Evolutionary conservation across 2,888 invertebrate species (phyloP).

Genomic region (Toxonevra muliebris): DNA sequence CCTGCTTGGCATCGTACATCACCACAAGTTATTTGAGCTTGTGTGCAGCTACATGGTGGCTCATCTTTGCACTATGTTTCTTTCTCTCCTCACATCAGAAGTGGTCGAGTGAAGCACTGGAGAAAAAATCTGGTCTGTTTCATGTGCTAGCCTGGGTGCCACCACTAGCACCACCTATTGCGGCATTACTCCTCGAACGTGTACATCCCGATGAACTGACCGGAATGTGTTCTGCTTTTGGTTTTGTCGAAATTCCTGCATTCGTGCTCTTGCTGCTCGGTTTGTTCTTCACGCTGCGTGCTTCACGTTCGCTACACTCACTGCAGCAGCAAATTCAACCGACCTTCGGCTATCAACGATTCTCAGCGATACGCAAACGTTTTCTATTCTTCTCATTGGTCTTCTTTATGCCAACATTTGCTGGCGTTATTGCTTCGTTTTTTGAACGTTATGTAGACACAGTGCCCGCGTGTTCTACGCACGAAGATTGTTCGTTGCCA

Average conservation of each 20-base stretch:
- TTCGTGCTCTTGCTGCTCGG: conserved; percentile 56
- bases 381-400: conserved; percentile 61
- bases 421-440: conserved; percentile 55
- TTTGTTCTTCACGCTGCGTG: conserved; percentile 61
- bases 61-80: conserved; percentile 88
- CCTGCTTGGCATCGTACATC: conserved; percentile 80
- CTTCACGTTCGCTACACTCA: conserved; percentile 58
- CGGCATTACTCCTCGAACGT: conserved; percentile 79
- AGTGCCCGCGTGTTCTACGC: conserved; percentile 55
- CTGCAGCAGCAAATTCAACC: conserved; percentile 61
- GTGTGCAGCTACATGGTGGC: conserved; percentile 87
- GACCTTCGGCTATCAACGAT: conserved; percentile 58
- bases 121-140: conserved; percentile 84
- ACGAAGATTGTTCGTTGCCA: conserved; percentile 56
- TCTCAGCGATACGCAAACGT: conserved; percentile 62
- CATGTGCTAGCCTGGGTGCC: conserved; percentile 90
- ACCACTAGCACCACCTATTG: conserved; percentile 85
- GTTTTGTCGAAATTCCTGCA: conserved; percentile 63
- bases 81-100: conserved; percentile 89
- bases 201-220: conserved; percentile 83
- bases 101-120: conserved; percentile 92
- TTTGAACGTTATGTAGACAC: conserved; percentile 57
- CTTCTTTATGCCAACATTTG: conserved; percentile 60
- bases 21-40: conserved; percentile 81
- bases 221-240: conserved; percentile 78